Base-by-base conservation (phyloP, 2,888 invertebrate genomes). In the Rhagophthalmus giganteus region DNA sequence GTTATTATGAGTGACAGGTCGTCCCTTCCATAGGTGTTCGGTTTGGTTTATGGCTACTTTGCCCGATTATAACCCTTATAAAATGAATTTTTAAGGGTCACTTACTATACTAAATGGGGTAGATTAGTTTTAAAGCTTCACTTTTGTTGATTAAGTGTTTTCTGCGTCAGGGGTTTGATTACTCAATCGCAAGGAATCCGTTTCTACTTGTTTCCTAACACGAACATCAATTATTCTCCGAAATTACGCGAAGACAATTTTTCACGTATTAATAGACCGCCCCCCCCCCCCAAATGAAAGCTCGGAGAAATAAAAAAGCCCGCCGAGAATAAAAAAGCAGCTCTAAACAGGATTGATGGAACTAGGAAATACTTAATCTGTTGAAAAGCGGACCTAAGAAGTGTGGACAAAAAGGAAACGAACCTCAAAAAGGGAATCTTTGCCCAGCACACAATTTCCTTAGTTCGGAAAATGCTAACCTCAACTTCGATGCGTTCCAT, bases 1-100 rank as follows among this genome's bases (percentile, higher is more conserved):
- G 57, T 59, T 57, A 61, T 63, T 63, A 61, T 57, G 55, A 54
- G 46, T 61, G 61, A 61, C 61, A 58, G 59, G 46, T 44, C 34
- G 54, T 49, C 50, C 56, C 59, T 52, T 48, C 32, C 35, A 28
- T 33, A 51, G 44, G 45, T 49, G 49, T 37, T 37, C 45, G 27
- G 27, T 38, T 34, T 51, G 27, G 12, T 25, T 16, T 33, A 13
- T 10, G 20, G 24, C 25, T 11, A 12, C 8, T n/a, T n/a, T 31
- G 20, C 3, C 13, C 46, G 24, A 53, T 25, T 48, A 27, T 53
- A 15, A 16, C 30, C 25, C 38, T 39, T 53, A 42, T 30, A 28
- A 14, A n/a, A 26, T 15, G 14, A 6, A 27, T 34, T 26, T 31
- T 32, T 38, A 44, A 30, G 13, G 34, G 7, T 11, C 30, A 39